phyloP scores from a whole-genome alignment of 35 echinoderm and acorn worm genomes.

The Lytechinus variegatus region DNA sequence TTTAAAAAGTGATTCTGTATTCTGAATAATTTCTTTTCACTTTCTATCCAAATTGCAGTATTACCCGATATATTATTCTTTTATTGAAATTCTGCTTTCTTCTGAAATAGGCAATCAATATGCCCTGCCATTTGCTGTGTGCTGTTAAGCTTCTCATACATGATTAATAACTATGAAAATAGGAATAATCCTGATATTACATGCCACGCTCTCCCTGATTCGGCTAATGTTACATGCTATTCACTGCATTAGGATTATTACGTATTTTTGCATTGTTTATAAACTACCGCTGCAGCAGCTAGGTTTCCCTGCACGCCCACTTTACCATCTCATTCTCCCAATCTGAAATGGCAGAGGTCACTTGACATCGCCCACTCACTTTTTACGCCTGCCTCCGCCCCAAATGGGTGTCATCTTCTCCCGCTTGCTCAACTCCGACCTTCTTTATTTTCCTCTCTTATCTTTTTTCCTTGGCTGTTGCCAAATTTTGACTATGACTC shows the following conservation, averaged over 20 bases:
- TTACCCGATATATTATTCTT: too few relatives aligned
- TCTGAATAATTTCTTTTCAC: too few relatives aligned
- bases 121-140: not conserved
- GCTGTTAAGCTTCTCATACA: not conserved
- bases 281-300: not conserved
- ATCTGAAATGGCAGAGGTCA: not conserved
- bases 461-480: not conserved
- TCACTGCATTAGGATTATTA: not conserved
- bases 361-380: not conserved
- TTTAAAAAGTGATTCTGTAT: too few relatives aligned
- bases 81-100: too few relatives aligned
- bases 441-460: not conserved
- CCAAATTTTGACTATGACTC: slow-evolving; percentile 20
- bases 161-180: not conserved
- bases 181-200: not conserved
- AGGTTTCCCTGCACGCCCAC: not conserved
- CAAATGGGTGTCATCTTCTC: not conserved
- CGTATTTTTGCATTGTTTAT: not conserved
- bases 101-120: not conserved
- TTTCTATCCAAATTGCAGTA: too few relatives aligned
- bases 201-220: too few relatives aligned
- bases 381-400: not conserved
- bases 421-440: not conserved
- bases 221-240: not conserved
- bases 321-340: not conserved